These are phyloP conservation scores for Ophiodon elongatus DNA, from an alignment of 2,113 vertebrate species.

Conservation along the genomic window DNA sequence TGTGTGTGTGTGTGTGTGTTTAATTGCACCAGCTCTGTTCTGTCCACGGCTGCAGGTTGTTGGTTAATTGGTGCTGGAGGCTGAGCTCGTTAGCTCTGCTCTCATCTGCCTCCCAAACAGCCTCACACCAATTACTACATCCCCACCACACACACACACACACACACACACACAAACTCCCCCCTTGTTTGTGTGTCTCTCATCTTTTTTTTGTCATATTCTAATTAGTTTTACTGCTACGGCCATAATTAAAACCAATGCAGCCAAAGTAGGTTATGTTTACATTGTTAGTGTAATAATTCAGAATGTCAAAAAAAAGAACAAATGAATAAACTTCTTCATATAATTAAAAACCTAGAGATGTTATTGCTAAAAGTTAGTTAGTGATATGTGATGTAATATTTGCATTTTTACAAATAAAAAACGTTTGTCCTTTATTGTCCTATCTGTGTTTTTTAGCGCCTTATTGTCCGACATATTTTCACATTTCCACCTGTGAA, in stretches of 20 bases:
- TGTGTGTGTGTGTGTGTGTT: constrained; percentile 43
- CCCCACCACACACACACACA: constrained; percentile 2
- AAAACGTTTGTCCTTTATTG: no score
- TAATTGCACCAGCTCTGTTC: constrained; percentile 55
- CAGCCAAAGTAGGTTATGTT: not conserved
- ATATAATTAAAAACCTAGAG: no score
- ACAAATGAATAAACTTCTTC: not conserved
- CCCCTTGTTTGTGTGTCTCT: not conserved
- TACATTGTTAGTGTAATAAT: not conserved
- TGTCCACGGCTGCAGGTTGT: constrained; percentile 60
- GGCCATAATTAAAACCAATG: not conserved
- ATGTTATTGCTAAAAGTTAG: no score
- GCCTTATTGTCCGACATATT: no score
- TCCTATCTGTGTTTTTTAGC: no score
- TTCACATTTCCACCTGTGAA: no score
- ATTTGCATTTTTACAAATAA: no score
- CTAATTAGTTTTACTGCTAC: not conserved
- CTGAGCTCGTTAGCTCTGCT: constrained; percentile 59
- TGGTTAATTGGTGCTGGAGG: constrained; percentile 67
- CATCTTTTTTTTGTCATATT: not conserved
- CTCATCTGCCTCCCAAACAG: constrained; percentile 67
- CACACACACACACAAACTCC: not conserved
- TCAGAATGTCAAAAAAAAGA: not conserved
- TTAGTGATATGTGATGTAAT: no score
- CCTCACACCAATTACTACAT: constrained; percentile 57